Evolutionary conservation across 23 tunicate genomes (phyloP).

Genomic region (Styela plicata): DNA sequence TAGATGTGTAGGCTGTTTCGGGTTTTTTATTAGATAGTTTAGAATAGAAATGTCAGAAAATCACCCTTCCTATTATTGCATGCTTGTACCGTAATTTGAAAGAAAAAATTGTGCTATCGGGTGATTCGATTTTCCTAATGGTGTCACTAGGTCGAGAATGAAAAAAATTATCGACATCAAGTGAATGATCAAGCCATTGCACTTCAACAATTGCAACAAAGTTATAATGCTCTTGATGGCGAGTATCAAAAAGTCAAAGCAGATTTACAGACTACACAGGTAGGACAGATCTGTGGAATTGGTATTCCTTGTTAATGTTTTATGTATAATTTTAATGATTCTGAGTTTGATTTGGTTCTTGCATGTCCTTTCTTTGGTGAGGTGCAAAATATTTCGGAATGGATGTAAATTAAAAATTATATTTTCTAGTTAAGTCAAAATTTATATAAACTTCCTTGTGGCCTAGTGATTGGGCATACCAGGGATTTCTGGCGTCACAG

Average conservation of each 20-base stretch:
- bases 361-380: conserved; percentile 1
- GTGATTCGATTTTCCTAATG: conserved; percentile 26
- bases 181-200: conserved; percentile 35
- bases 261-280: conserved; percentile 50
- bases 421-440: no score
- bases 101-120: background rate
- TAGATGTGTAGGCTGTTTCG: no score
- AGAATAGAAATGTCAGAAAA: no score
- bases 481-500: no score
- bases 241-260: conserved; percentile 55
- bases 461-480: no score
- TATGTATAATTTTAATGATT: background rate
- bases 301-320: background rate
- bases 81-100: background rate
- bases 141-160: conserved; percentile 47
- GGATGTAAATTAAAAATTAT: no score
- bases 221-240: conserved; percentile 32
- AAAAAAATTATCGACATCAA: conserved; percentile 31
- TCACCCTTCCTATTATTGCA: no score
- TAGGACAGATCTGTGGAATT: conserved; percentile 10
- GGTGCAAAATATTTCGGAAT: no score
- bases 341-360: background rate
- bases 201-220: conserved; percentile 26
- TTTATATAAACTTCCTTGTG: no score
- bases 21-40: no score